phyloP scores from a whole-genome alignment of 92 coral and sea anemone genomes.

The Plumapathes pennacea region DNA sequence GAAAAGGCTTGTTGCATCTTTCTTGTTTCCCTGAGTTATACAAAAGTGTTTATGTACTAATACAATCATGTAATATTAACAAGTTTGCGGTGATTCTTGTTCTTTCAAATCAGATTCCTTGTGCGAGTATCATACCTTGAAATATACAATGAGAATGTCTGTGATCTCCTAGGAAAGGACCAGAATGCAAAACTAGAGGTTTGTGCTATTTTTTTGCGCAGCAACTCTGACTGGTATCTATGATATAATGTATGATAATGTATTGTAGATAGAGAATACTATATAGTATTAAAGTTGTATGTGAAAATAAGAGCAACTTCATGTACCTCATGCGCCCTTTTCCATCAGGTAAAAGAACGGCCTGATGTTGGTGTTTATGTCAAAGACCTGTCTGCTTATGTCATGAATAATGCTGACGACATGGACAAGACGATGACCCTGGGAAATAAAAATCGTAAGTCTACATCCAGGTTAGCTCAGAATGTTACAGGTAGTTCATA shows the following conservation, averaged over 20 bases:
- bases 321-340: too few relatives aligned
- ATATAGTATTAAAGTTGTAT: too few relatives aligned
- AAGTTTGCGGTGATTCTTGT: not conserved
- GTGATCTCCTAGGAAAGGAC: conserved; percentile 96
- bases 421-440: conserved; percentile 97
- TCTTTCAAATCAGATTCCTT: conserved; percentile 63
- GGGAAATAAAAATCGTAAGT: conserved; percentile 98
- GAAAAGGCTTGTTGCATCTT: too few relatives aligned
- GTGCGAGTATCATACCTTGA: conserved; percentile 96
- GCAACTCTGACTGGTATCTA: too few relatives aligned
- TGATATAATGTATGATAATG: too few relatives aligned
- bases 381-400: conserved; percentile 93
- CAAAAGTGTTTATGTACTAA: too few relatives aligned
- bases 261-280: too few relatives aligned
- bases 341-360: conserved; percentile 92
- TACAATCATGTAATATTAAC: too few relatives aligned
- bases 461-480: not conserved
- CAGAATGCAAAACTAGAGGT: conserved; percentile 91
- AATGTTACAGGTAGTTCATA: too few relatives aligned
- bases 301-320: not conserved
- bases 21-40: too few relatives aligned
- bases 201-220: not conserved
- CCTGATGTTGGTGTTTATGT: conserved; percentile 98
- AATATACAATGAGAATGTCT: conserved; percentile 95
- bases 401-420: conserved; percentile 98